Evolutionary conservation across 2,113 vertebrate species (phyloP).

Genomic region (Bujurquina vittata): DNA sequence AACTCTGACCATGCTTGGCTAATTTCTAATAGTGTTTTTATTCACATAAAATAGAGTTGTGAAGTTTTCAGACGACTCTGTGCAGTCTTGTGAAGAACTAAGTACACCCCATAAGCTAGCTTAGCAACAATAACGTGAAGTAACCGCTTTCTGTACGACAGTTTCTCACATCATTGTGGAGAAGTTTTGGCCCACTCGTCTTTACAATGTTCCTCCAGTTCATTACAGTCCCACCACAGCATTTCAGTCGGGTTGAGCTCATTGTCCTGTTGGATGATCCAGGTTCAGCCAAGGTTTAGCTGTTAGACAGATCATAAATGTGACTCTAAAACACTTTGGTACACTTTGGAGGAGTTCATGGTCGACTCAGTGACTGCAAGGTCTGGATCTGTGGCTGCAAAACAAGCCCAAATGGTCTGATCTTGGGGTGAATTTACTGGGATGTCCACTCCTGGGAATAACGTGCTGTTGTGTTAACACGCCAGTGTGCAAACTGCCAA

Average conservation of each 20-base stretch:
- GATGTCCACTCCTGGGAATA: too few relatives aligned
- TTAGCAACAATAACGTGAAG: neutral
- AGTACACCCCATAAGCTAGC: neutral
- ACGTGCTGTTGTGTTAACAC: too few relatives aligned
- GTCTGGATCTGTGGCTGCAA: neutral
- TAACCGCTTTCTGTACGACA: neutral
- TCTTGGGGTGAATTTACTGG: neutral
- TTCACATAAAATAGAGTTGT: neutral
- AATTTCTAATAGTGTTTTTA: neutral
- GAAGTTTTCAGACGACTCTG: neutral
- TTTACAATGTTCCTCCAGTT: neutral
- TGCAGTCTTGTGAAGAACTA: neutral
- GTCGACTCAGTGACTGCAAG: neutral
- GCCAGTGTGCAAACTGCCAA: neutral
- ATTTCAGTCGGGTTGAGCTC: neutral
- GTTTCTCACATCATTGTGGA: neutral
- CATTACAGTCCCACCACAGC: neutral
- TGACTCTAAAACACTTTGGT: neutral
- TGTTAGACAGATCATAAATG: neutral
- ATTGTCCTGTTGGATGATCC: neutral
- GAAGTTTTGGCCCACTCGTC: too few relatives aligned
- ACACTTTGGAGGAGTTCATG: neutral
- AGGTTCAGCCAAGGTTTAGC: neutral
- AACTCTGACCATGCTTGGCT: neutral
- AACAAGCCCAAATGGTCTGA: neutral